Conservation (phyloP, 2,888 invertebrate species). For the Lasioglossum malachurum region DNA sequence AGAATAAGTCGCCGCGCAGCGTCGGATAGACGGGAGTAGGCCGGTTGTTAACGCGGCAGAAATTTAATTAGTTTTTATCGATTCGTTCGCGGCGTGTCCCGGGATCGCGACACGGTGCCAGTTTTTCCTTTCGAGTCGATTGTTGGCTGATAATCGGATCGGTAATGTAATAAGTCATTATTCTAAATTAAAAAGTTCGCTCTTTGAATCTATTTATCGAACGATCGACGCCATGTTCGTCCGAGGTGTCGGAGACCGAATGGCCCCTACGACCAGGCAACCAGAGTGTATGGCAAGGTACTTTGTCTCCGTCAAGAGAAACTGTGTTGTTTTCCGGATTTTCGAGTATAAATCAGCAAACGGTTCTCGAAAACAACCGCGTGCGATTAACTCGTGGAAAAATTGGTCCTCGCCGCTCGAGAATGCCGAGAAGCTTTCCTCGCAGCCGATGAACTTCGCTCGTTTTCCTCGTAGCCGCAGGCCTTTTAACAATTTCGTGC, state of each 20-base stretch:
- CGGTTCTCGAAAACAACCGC: constrained; percentile 22
- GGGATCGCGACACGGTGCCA: background rate
- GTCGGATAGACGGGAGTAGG: constrained; percentile 4
- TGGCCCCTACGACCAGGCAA: background rate
- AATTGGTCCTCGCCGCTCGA: constrained; percentile 37
- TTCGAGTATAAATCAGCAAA: constrained; percentile 6
- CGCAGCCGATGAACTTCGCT: constrained; percentile 55
- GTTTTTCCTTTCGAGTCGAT: background rate
- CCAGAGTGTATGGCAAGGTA: background rate
- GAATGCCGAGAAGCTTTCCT: constrained; percentile 24
- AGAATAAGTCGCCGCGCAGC: background rate
- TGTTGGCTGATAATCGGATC: background rate
- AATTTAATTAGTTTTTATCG: constrained; percentile 37
- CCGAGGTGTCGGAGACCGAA: background rate
- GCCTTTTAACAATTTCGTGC: constrained; percentile 56
- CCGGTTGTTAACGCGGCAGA: constrained; percentile 13
- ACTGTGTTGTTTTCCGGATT: background rate
- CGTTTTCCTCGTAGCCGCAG: constrained; percentile 40
- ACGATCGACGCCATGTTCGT: background rate
- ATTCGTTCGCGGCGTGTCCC: background rate
- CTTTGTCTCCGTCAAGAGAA: background rate
- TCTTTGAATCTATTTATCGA: background rate
- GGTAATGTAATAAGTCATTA: background rate
- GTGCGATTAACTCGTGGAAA: constrained; percentile 47
- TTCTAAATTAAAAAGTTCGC: too few species aligned